phyloP scores from a whole-genome alignment of 2,888 invertebrate genomes.

The Microctonus aethiopoides region DNA sequence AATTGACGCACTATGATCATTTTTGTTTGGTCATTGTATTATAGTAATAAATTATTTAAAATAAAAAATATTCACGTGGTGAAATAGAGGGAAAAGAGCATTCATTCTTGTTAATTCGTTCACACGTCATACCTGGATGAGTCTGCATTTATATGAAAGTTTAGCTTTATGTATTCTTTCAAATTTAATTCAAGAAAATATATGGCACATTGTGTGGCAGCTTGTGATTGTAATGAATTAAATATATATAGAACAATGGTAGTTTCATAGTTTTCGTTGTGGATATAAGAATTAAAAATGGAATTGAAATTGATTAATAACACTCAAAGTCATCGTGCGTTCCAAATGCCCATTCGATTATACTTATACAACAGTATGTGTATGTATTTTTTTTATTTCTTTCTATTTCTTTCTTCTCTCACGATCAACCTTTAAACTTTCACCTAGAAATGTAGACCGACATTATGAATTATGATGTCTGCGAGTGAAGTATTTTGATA shows the following conservation, averaged over 20 bases:
- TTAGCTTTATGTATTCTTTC: not conserved
- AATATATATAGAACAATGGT: not conserved
- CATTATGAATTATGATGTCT: slow-evolving; percentile 16
- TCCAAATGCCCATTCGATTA: slow-evolving; percentile 22
- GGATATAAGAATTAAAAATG: not conserved
- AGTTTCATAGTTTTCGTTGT: not conserved
- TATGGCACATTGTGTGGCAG: not conserved
- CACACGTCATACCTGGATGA: slow-evolving; percentile 1
- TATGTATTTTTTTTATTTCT: not conserved
- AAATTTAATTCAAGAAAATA: not conserved
- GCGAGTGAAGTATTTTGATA: slow-evolving; percentile 20
- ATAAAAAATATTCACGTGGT: not conserved
- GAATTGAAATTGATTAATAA: not conserved
- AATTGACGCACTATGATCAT: not conserved
- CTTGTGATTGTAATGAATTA: not conserved
- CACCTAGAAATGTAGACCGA: slow-evolving; percentile 12
- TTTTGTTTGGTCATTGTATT: slow-evolving; percentile 13
- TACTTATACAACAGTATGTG: not conserved
- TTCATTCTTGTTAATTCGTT: slow-evolving; percentile 1
- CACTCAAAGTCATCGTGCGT: not conserved
- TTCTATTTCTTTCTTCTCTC: not conserved
- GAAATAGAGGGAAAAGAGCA: not conserved
- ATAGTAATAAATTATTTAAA: not conserved
- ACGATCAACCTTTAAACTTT: slow-evolving; percentile 4
- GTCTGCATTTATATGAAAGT: not conserved